A percentile compares a stretch with the other conserved stretches of the same genome.
Evolutionary conservation across 2,797 vertebrate genomes (phyloP).

Genomic region (Eulemur albifrons): DNA sequence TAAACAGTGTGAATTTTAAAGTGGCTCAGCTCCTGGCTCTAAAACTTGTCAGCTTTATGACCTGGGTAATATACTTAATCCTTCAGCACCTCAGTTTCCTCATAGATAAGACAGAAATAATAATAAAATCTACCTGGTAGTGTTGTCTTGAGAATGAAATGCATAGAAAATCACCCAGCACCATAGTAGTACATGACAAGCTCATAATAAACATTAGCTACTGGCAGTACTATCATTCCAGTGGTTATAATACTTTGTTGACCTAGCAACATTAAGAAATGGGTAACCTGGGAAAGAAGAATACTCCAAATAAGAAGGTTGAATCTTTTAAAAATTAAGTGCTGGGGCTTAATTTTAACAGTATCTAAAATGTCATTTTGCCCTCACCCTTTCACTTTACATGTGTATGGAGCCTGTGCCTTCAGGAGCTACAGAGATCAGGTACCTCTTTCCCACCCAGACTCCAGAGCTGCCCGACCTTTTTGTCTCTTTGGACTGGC

Average conservation of each 20-base stretch:
- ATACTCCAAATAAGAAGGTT: neutral
- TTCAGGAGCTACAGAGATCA: neutral
- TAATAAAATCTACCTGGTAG: neutral
- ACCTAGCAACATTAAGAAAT: neutral
- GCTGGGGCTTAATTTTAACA: neutral
- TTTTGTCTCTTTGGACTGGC: neutral
- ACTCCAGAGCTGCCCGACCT: neutral
- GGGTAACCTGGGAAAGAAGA: neutral
- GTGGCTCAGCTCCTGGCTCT: neutral
- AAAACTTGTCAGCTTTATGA: neutral
- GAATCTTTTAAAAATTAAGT: neutral
- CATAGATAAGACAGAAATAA: neutral
- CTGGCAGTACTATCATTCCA: neutral
- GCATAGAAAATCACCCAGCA: neutral
- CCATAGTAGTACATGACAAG: neutral
- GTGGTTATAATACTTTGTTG: neutral
- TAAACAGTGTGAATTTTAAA: neutral
- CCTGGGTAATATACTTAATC: neutral
- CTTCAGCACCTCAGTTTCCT: neutral
- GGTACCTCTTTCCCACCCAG: neutral
- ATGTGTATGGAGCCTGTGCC: neutral
- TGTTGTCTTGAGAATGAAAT: neutral
- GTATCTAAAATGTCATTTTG: neutral
- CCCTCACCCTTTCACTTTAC: neutral
- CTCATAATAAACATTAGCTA: neutral